phyloP scores from a whole-genome alignment of 2,797 vertebrate species.

The Ceyx erithaca region DNA sequence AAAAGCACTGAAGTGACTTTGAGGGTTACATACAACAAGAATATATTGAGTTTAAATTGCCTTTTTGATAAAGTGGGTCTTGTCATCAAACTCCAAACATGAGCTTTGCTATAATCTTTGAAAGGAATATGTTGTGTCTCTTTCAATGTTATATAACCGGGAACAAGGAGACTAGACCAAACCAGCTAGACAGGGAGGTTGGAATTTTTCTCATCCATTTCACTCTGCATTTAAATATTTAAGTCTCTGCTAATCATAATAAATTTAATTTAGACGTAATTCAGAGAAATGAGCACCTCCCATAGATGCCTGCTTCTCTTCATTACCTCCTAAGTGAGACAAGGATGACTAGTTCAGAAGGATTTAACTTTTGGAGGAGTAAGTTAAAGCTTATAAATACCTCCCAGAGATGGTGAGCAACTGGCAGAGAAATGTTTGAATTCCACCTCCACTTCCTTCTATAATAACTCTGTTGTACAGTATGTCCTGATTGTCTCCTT shows the following conservation, averaged over 20 bases:
- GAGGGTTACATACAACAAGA: background rate
- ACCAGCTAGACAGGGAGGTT: background rate
- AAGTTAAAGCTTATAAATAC: constrained; percentile 32
- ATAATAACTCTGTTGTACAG: constrained; percentile 17
- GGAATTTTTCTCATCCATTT: constrained; percentile 5
- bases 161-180: background rate
- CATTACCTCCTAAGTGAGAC: constrained; percentile 12
- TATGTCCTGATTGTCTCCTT: background rate
- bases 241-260: constrained; percentile 15
- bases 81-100: background rate
- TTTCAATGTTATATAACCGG: background rate
- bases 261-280: constrained; percentile 14
- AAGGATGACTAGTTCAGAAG: constrained; percentile 39
- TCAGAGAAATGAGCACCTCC: constrained; percentile 1
- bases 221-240: constrained; percentile 22
- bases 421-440: constrained; percentile 6
- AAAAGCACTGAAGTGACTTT: background rate
- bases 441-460: constrained; percentile 35
- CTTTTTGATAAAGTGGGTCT: background rate
- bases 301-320: constrained; percentile 27
- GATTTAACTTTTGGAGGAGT: constrained; percentile 44
- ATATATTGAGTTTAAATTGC: background rate
- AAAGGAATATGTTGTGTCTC: background rate
- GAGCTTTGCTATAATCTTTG: background rate
- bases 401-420: constrained; percentile 7